phyloP scores from a whole-genome alignment of 2,113 vertebrate genomes.

The Pelecanus crispus region DNA sequence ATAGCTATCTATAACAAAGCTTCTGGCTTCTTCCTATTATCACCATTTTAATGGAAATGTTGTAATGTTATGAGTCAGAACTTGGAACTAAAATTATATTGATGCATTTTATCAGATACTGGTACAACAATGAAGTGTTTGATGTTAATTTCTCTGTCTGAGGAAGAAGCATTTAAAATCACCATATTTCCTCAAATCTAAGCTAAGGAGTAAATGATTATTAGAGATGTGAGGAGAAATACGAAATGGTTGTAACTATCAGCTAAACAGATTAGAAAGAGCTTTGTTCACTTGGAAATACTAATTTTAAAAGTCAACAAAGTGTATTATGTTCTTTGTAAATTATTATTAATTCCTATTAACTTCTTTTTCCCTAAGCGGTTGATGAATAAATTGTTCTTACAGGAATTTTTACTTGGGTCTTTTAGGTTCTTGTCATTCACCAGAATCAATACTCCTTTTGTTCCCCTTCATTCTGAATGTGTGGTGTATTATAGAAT shows the following conservation, averaged over 20 bases:
- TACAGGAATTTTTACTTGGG: constrained; percentile 18
- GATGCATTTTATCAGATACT: not conserved
- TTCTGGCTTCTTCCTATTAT: not conserved
- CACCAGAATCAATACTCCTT: constrained; percentile 37
- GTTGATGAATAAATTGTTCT: constrained; percentile 21
- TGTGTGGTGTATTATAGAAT: not conserved
- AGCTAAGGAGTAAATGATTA: not conserved
- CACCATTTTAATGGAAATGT: not conserved
- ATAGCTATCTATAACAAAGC: not conserved
- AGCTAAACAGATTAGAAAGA: not conserved
- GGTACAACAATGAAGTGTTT: not conserved
- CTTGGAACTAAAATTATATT: not conserved
- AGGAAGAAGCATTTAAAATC: not conserved
- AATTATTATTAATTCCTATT: constrained; percentile 3
- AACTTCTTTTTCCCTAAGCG: constrained; percentile 2
- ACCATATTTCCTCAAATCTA: not conserved
- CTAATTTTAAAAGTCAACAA: not conserved
- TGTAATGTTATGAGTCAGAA: not conserved
- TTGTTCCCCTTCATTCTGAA: constrained; percentile 22
- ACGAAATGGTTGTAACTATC: not conserved
- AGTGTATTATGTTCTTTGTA: not conserved
- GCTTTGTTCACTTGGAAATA: not conserved
- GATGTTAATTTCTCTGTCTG: not conserved
- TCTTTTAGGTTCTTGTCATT: constrained; percentile 29
- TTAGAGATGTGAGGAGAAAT: not conserved